Evolutionary conservation across 2,888 invertebrate genomes (phyloP).

Genomic region (Saturnia japonica): DNA sequence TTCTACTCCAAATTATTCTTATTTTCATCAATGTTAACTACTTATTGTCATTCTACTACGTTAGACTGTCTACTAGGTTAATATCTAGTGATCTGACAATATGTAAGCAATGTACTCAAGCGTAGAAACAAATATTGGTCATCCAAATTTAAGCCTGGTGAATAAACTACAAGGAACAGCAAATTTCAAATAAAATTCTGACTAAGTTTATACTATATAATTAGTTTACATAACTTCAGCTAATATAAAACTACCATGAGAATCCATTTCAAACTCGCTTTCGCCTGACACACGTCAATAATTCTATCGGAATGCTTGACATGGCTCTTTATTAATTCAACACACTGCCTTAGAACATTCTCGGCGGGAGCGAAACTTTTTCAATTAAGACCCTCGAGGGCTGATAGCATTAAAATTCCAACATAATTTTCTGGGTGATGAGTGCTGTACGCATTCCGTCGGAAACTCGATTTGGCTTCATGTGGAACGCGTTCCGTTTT

Average conservation of each 20-base stretch:
- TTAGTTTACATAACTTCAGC: constrained; percentile 26
- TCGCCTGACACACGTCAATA: constrained; percentile 54
- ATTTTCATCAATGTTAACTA: background rate
- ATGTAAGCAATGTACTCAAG: background rate
- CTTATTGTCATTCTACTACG: background rate
- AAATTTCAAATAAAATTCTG: background rate
- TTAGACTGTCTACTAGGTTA: too few species aligned
- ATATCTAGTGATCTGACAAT: background rate
- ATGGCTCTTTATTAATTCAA: constrained; percentile 68
- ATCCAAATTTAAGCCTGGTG: too few species aligned
- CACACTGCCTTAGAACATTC: constrained; percentile 60
- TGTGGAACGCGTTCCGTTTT: constrained; percentile 23
- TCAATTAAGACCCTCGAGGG: constrained; percentile 67
- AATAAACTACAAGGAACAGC: too few species aligned
- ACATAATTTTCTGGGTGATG: constrained; percentile 57
- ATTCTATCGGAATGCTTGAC: constrained; percentile 64
- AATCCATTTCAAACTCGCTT: constrained; percentile 42
- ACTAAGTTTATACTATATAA: background rate
- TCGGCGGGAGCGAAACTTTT: constrained; percentile 63
- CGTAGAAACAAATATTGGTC: background rate
- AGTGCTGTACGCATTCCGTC: constrained; percentile 41
- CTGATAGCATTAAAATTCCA: constrained; percentile 72
- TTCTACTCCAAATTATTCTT: background rate
- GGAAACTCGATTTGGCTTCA: constrained; percentile 39
- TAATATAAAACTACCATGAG: constrained; percentile 33